These are phyloP conservation scores for Napeogenes sylphis DNA, from an alignment of 2,888 invertebrate species.

Conservation along the genomic window DNA sequence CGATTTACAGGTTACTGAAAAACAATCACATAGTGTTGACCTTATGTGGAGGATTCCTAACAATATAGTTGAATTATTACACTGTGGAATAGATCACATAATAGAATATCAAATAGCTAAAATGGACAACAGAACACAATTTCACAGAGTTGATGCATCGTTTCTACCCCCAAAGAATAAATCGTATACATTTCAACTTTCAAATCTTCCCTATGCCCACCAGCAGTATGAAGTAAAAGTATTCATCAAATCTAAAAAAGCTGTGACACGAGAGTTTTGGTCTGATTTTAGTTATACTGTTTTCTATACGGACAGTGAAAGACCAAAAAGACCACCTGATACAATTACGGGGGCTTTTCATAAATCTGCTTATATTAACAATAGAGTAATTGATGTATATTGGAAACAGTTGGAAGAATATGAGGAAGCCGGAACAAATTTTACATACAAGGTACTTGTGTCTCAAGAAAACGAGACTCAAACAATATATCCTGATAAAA, in stretches of 20 bases:
- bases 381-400: conserved; percentile 83
- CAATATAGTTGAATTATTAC: conserved; percentile 56
- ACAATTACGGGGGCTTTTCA: conserved; percentile 86
- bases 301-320: conserved; percentile 79
- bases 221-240: conserved; percentile 85
- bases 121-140: conserved; percentile 61
- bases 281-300: conserved; percentile 80
- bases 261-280: conserved; percentile 81
- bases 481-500: conserved; percentile 64
- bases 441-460: conserved; percentile 81
- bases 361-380: conserved; percentile 70
- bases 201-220: conserved; percentile 80
- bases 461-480: conserved; percentile 51
- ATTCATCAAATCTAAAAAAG: conserved; percentile 77
- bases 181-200: conserved; percentile 65
- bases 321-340: conserved; percentile 82
- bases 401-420: conserved; percentile 86
- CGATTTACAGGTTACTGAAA: conserved; percentile 46
- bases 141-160: conserved; percentile 60
- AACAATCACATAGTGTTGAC: conserved; percentile 56
- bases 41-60: conserved; percentile 60
- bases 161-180: conserved; percentile 53
- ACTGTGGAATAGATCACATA: conserved; percentile 57
- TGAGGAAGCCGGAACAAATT: conserved; percentile 85
- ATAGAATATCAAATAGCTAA: conserved; percentile 72